Percentiles rank a stretch among this genome's conserved stretches.
Evolutionary conservation across 2,797 vertebrate species (phyloP).

Genomic region (Amniataba percoides): DNA sequence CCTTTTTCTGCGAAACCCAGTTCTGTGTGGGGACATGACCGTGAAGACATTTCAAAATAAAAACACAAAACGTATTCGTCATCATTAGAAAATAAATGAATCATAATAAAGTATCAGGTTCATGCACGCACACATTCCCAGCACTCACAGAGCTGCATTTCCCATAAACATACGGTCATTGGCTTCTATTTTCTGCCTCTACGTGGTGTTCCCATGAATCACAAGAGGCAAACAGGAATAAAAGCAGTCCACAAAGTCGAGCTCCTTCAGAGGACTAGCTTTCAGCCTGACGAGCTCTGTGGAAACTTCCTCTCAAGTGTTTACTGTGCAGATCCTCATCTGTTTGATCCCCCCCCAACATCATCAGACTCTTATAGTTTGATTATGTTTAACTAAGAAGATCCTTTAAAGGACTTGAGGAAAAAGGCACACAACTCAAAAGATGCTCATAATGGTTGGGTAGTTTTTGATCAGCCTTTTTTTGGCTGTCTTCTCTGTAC

Average conservation of each 20-base stretch:
- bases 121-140: not conserved
- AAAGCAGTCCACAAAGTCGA: conserved; percentile 27
- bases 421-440: conserved; percentile 5
- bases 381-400: conserved; percentile 44
- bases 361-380: conserved; percentile 40
- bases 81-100: not conserved
- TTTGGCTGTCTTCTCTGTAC: conserved; percentile 10
- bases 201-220: conserved; percentile 42
- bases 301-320: conserved; percentile 44
- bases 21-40: too few relatives aligned
- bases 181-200: conserved; percentile 45
- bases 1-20: not conserved
- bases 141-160: conserved; percentile 6
- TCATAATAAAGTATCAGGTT: not conserved
- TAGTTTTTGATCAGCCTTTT: conserved; percentile 31
- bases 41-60: not conserved
- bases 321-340: conserved; percentile 37
- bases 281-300: conserved; percentile 25
- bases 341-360: conserved; percentile 34
- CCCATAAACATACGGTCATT: conserved; percentile 17
- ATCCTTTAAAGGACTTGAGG: conserved; percentile 27
- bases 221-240: conserved; percentile 34
- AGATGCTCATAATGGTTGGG: not conserved
- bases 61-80: not conserved
- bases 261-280: conserved; percentile 23